These are phyloP conservation scores for Chanos chanos DNA, from an alignment of 2,797 vertebrate genomes.

Conservation along the genomic window DNA sequence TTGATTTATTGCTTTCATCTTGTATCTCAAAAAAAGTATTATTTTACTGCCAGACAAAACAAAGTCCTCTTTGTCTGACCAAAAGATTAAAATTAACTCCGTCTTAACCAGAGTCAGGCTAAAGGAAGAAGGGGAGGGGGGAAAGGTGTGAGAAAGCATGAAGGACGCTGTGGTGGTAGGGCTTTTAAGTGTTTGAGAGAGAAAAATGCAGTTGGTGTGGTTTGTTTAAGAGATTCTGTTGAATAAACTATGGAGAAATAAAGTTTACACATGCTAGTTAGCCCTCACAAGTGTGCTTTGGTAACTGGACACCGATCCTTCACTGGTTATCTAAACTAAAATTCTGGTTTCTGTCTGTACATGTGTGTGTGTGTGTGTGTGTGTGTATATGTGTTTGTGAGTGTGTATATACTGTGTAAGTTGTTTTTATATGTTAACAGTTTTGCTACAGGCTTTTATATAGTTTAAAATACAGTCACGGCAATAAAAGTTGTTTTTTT, in stretches of 20 bases:
- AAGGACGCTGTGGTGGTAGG: too few relatives aligned
- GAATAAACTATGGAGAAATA: background rate
- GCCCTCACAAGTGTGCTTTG: background rate
- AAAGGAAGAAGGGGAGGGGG: too few relatives aligned
- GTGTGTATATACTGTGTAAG: background rate
- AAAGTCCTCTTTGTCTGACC: background rate
- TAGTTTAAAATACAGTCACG: too few relatives aligned
- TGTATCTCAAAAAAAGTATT: slow-evolving; percentile 5
- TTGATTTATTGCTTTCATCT: slow-evolving; percentile 25
- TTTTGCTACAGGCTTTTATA: too few relatives aligned
- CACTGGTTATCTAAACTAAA: background rate
- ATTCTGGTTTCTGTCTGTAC: background rate
- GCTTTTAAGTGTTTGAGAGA: background rate
- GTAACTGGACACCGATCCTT: background rate
- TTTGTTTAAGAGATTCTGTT: background rate
- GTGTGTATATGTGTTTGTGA: background rate
- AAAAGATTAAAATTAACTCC: background rate
- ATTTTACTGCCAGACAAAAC: slow-evolving; percentile 7
- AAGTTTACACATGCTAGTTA: too few relatives aligned
- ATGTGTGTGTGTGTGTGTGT: background rate
- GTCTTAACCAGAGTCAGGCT: background rate
- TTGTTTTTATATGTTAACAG: too few relatives aligned
- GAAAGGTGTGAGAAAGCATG: background rate
- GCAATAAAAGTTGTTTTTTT: too few relatives aligned
- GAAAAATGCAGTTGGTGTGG: background rate